A percentile compares a stretch with the other conserved stretches of the same genome.
phyloP scores from a whole-genome alignment of 2,888 invertebrate species.

The Adela reaumurella region DNA sequence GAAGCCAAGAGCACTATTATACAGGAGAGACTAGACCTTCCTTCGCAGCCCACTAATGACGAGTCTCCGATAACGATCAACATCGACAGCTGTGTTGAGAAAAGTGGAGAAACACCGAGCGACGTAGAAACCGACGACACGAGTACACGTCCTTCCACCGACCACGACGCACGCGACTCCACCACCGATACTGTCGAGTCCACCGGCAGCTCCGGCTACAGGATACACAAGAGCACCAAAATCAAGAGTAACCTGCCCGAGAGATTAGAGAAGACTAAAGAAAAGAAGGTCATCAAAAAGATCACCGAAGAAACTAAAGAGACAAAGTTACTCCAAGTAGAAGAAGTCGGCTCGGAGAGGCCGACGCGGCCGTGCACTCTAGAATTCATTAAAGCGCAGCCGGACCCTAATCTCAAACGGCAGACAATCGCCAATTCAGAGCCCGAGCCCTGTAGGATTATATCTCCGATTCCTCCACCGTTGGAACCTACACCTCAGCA shows the following conservation, averaged over 20 bases:
- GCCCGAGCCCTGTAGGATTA: constrained; percentile 19
- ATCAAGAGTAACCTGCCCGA: constrained; percentile 45
- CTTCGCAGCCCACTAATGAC: too few species aligned
- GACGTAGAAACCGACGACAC: constrained; percentile 39
- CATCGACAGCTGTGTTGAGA: constrained; percentile 43
- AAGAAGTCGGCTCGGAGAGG: constrained; percentile 20
- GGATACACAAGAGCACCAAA: constrained; percentile 43
- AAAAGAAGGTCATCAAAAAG: constrained; percentile 46
- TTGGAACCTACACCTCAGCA: not conserved
- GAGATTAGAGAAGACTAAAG: constrained; percentile 35
- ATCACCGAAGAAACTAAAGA: constrained; percentile 6
- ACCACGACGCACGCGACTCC: not conserved
- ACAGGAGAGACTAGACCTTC: too few species aligned
- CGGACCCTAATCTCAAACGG: constrained; percentile 51
- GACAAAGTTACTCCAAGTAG: constrained; percentile 13
- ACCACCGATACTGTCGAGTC: not conserved
- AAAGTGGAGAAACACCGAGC: constrained; percentile 40
- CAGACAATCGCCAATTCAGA: constrained; percentile 35
- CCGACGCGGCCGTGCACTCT: constrained; percentile 50
- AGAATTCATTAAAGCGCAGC: constrained; percentile 51
- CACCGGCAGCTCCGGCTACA: constrained; percentile 40
- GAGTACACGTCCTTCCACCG: not conserved
- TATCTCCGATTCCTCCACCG: constrained; percentile 3
- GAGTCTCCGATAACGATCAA: constrained; percentile 35
- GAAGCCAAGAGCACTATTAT: too few species aligned